phyloP scores from a whole-genome alignment of 2,113 vertebrate species.

The Xerus inauris region DNA sequence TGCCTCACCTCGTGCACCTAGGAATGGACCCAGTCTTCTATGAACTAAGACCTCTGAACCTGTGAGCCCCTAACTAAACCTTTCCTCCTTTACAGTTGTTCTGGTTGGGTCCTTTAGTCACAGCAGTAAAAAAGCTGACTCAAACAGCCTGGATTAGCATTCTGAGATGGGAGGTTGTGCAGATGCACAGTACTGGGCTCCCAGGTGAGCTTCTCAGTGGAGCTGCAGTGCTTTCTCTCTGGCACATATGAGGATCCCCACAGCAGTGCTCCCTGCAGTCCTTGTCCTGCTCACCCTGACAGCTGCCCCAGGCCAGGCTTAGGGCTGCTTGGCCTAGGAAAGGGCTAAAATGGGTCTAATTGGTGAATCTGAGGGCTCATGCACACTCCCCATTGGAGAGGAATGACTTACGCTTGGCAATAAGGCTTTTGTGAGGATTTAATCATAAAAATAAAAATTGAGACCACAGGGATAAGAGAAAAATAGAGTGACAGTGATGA shows the following conservation, averaged over 20 bases:
- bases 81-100: no score
- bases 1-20: no score
- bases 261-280: accelerated
- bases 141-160: no score
- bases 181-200: background rate
- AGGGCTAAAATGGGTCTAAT: accelerated
- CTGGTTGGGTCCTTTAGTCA: no score
- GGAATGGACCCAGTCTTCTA: no score
- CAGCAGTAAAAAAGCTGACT: no score
- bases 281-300: accelerated
- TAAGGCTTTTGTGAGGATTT: background rate
- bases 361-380: background rate
- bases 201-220: accelerated
- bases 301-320: no score
- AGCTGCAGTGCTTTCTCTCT: background rate
- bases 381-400: background rate
- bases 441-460: constrained; percentile 10
- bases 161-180: background rate
- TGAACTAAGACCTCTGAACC: no score
- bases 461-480: background rate
- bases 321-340: background rate
- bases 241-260: no score
- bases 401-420: background rate
- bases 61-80: no score
- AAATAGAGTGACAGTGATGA: background rate